Evolutionary conservation across 2,888 invertebrate genomes (phyloP).

Genomic region (Tanytarsus gracilentus): DNA sequence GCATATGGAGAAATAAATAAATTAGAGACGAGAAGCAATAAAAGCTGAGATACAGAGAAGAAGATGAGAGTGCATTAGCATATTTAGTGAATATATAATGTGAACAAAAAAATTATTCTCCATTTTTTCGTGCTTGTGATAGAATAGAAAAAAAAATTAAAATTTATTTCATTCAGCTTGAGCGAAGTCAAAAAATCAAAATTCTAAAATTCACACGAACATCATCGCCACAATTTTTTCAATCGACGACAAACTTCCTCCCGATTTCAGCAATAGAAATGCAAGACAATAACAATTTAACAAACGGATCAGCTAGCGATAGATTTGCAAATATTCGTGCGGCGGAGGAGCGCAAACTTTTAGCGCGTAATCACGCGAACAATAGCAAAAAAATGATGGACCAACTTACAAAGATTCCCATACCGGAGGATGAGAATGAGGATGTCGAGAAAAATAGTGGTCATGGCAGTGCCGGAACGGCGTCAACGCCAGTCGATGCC

Average conservation of each 20-base stretch:
- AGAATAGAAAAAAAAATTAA: not conserved
- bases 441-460: constrained; percentile 19
- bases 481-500: constrained; percentile 23
- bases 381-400: constrained; percentile 16
- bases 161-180: not conserved
- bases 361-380: constrained; percentile 7
- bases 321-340: constrained; percentile 21
- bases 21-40: constrained; percentile 5
- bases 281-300: constrained; percentile 25
- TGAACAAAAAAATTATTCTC: not conserved
- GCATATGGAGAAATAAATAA: constrained; percentile 9
- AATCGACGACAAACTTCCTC: no score
- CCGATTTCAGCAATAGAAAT: constrained; percentile 13
- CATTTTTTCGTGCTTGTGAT: not conserved
- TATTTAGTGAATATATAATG: not conserved
- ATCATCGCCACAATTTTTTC: no score
- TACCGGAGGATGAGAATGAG: constrained; percentile 23
- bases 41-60: not conserved
- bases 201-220: constrained; percentile 24
- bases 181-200: constrained; percentile 5
- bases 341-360: constrained; percentile 19
- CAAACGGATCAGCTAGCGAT: constrained; percentile 12
- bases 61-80: not conserved
- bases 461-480: constrained; percentile 25
- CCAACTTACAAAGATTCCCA: constrained; percentile 17